Base-by-base conservation (phyloP, 2,797 vertebrate genomes). In the Poecilia velifera region DNA sequence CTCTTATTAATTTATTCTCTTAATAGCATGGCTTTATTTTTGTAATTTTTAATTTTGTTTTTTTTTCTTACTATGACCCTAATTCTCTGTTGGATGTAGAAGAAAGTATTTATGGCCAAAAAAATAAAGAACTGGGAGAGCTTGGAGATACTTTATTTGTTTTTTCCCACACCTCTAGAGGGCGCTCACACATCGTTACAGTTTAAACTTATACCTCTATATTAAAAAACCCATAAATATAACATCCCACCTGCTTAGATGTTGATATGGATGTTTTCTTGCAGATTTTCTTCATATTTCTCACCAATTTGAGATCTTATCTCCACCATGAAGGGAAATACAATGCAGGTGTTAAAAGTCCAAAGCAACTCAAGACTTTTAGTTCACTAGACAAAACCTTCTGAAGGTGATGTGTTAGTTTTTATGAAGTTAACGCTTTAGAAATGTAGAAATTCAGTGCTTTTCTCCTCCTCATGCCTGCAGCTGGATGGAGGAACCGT, bases 401-500 rank as follows among this genome's bases (percentile, higher is more conserved):
- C 5, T 36, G 14, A 16, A 7, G 8, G 2, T 2, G 6, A 64
- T 64, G 34, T 41, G 18, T 68, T 68, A 10, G 34, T 22, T 39
- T 66, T 66, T 9, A 39, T 36, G n/a, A 64, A 20, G 2, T 20
- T 9, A 18, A 6, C 3, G 5, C n/a, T 34, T 51, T 25, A 6
- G 34, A 39, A 31, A 76, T 66, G n/a, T 46, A 9, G 25, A 28
- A 22, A 25, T 36, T 13, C 25, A 59, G 28, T 3, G 12, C 46
- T 34, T 53, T 53, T 68, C 47, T 12, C 64, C 46, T 47, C 55
- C 2, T 70, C 47, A 3, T 70, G 1, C 12, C 5, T 88, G 57
- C 74, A 96, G 95, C 85, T 96, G 85, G 83, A 95, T 2, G 84
- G 80, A 28, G 96, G 95, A 78, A 83, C 31, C 0, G 92, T 84